A percentile compares a stretch with the other conserved stretches of the same genome.
Evolutionary conservation across 1,140 invertebrate genomes (phyloP).

Genomic region (Leguminivora glycinivorella): DNA sequence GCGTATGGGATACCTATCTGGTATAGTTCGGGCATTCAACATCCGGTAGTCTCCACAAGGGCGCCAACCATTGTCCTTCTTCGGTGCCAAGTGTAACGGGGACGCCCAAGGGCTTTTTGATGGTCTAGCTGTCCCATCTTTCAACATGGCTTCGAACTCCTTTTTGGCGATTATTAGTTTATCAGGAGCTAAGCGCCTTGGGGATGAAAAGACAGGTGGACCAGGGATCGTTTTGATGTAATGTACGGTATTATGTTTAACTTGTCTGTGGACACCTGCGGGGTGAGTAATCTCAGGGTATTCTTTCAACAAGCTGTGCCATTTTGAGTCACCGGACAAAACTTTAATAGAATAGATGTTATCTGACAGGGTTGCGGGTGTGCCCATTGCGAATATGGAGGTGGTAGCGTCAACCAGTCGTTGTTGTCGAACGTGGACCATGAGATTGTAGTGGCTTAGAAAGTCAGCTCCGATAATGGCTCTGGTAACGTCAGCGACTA

Average conservation of each 20-base stretch:
- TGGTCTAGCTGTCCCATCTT: not conserved
- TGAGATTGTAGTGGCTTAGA: not conserved
- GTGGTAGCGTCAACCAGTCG: not conserved
- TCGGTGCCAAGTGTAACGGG: not conserved
- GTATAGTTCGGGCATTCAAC: not conserved
- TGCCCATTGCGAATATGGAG: not conserved
- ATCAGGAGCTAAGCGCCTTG: not conserved
- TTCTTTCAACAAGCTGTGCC: not conserved
- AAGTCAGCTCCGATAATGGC: not conserved
- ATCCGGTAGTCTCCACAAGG: not conserved
- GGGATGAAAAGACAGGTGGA: not conserved
- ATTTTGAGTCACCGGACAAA: not conserved
- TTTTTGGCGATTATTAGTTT: not conserved
- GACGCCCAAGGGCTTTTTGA: not conserved
- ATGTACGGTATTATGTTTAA: not conserved
- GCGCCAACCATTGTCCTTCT: conserved; percentile 7
- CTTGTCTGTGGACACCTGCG: not conserved
- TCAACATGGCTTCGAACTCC: conserved; percentile 3
- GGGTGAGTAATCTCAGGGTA: not conserved
- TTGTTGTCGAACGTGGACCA: not conserved
- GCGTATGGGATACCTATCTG: not conserved
- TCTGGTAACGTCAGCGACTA: not conserved
- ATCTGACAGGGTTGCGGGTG: not conserved
- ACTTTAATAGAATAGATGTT: too few relatives aligned
- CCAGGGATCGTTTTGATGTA: not conserved